Conservation (phyloP, 23 tunicate species). For the Clavelina lepadiformis region DNA sequence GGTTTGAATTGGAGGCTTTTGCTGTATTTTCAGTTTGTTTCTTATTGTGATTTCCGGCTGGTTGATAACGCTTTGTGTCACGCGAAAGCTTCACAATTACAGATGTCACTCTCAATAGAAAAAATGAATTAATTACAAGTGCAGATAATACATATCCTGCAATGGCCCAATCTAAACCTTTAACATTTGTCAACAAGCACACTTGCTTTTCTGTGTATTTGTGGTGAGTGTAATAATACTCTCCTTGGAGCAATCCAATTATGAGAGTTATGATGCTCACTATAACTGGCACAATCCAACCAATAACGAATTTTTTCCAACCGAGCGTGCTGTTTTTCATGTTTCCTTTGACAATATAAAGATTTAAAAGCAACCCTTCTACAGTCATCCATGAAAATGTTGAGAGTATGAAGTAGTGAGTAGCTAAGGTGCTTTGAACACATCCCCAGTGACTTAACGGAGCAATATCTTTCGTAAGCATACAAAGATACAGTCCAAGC, state of each 20-base stretch:
- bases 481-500: constrained; percentile 11
- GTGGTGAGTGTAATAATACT: constrained; percentile 5
- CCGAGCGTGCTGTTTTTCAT: constrained; percentile 20
- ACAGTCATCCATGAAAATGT: constrained; percentile 38
- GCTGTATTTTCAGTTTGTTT: neutral
- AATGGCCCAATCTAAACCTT: constrained; percentile 15
- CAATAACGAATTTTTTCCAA: constrained; percentile 19
- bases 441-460: neutral
- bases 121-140: constrained; percentile 5
- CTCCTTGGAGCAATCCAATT: constrained; percentile 8
- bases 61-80: constrained; percentile 6
- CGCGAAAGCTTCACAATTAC: constrained; percentile 7
- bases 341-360: constrained; percentile 29
- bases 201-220: neutral
- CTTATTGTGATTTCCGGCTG: neutral
- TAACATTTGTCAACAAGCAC: constrained; percentile 18
- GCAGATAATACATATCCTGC: constrained; percentile 13
- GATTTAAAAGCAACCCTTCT: constrained; percentile 28
- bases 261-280: constrained; percentile 4
- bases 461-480: constrained; percentile 20
- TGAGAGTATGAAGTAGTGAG: constrained; percentile 28
- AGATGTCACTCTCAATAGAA: constrained; percentile 10
- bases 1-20: neutral
- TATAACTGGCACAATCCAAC: constrained; percentile 26
- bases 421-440: neutral